Base-by-base conservation (phyloP, 2,797 vertebrate species). In the Enteromius trimaculatus region DNA sequence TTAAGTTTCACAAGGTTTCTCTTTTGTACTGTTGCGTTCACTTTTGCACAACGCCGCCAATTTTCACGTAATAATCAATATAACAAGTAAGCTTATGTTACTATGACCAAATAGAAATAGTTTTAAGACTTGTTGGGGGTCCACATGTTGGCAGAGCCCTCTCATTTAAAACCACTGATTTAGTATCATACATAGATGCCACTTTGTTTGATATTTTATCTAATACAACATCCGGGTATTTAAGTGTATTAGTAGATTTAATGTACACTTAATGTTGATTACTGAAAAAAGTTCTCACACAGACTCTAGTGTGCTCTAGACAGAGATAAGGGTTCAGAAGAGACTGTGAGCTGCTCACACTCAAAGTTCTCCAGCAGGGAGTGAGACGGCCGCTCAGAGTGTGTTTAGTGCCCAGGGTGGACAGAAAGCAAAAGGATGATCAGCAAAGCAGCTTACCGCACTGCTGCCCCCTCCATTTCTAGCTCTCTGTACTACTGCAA, bases 351-450 rank as follows among this genome's bases (percentile, higher is more conserved):
- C 14, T 1, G 4, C 47, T 74, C 21, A 37, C 1, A 1, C 21
- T 82, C 34, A 19, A 29, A 39, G 14, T 26, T 64, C 31, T 55
- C 2, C 60, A 74, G 80, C 80, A 64, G 80, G 80, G 80, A 81
- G 58, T 51, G 42, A 21, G 55, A 72, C 14, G 58, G 51, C 47
- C 53, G 31, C 64, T 68, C 31, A 69, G 47, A 49, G 49, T 44
- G 11, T 11, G 6, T 78, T 34, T 65, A 51, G 31, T 81, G 68
- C 31, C 34, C 75, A 64, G 9, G 23, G 23, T 10, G 26, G 55
- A 74, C 55, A 62, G 72, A 77, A 42, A 42, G 81, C 65, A 70
- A 77, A 77, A 81, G 39, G 49, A 82, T 68, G 81, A 58, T 83
- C 72, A n/a, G 72, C 34, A 77, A 83, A 83, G 81, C 64, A 34